Percentiles rank a stretch among this genome's conserved stretches.
These are phyloP conservation scores for Nycticryphes semicollaris DNA, from an alignment of 2,113 vertebrate genomes.

Conservation along the genomic window DNA sequence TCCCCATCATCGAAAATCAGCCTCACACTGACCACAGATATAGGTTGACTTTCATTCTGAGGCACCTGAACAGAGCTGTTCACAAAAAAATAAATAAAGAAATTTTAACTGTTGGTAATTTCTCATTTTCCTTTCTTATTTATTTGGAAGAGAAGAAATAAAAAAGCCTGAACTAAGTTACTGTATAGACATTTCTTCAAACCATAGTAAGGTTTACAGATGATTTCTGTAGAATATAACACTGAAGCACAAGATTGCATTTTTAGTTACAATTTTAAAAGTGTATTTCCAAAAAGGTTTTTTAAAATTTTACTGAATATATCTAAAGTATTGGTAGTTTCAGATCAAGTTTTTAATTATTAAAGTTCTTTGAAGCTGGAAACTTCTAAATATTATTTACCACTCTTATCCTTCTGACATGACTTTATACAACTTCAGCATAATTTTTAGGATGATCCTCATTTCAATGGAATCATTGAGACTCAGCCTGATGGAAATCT, in stretches of 20 bases:
- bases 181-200: neutral
- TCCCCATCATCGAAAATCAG: neutral
- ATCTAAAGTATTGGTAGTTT: neutral
- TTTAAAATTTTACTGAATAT: neutral
- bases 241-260: neutral
- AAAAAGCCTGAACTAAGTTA: neutral
- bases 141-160: neutral
- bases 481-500: neutral
- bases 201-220: neutral
- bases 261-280: neutral
- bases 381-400: neutral
- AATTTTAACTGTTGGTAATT: neutral
- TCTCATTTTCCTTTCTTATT: neutral
- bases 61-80: neutral
- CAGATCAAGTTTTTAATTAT: neutral
- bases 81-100: neutral
- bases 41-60: neutral
- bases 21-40: neutral
- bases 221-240: neutral
- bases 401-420: neutral
- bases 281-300: neutral
- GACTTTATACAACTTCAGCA: neutral
- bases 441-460: neutral
- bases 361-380: neutral
- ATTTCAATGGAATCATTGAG: neutral